Evolutionary conservation across 2,797 vertebrate species (phyloP).

Genomic region (Luscinia luscinia): DNA sequence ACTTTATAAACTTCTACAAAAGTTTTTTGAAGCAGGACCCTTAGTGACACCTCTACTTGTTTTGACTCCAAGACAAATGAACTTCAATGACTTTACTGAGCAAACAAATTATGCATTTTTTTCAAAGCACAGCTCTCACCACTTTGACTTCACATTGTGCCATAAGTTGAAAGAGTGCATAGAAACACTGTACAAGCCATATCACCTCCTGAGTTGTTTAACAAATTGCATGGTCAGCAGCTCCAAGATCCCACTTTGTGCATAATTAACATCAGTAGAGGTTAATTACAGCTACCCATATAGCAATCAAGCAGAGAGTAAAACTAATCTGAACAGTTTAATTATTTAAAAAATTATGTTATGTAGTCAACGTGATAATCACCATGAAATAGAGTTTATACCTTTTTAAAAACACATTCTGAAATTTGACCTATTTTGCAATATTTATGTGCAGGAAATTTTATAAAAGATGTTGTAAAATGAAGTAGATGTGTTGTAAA

Average conservation of each 20-base stretch:
- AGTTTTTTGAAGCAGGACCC: background rate
- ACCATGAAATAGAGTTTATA: background rate
- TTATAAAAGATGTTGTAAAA: background rate
- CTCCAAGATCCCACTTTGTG: constrained; percentile 23
- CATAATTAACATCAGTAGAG: constrained; percentile 65
- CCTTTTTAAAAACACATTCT: constrained; percentile 7
- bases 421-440: background rate
- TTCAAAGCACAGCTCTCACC: background rate
- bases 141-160: background rate
- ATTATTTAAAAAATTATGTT: constrained; percentile 47
- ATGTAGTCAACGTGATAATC: background rate
- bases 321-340: constrained; percentile 49
- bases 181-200: background rate
- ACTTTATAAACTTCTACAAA: background rate
- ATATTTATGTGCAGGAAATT: background rate
- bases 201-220: background rate
- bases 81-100: background rate
- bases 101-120: background rate
- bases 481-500: background rate
- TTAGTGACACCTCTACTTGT: background rate
- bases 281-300: constrained; percentile 69
- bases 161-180: background rate
- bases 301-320: constrained; percentile 37
- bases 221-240: constrained; percentile 51
- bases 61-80: background rate